Evolutionary conservation across 2,113 vertebrate genomes (phyloP), one percentile per base, ranked within the genome.

Genomic region (Eclectus roratus): DNA sequence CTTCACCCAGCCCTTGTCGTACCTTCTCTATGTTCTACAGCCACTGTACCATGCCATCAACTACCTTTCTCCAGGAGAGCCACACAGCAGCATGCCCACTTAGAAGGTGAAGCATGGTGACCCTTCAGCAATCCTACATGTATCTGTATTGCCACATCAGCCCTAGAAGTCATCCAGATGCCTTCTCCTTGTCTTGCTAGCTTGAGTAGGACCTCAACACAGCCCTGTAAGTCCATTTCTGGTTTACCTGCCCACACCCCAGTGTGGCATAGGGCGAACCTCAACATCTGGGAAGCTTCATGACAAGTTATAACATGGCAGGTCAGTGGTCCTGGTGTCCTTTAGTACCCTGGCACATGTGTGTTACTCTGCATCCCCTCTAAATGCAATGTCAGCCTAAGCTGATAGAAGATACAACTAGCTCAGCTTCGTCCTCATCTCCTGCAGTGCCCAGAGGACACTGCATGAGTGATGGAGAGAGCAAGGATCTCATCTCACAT

Each of bases 11-110:
- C 79, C 63, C 79, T 78, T 31, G 25, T 41, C 6, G 1, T 64
- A 69, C 21, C 65, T 80, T 15, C 88, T 37, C 47, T 28, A 2
- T 23, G 49, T 31, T 37, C 66, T 60, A n/a, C 52, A 68, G 86
- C 60, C 43, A 60, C 74, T 2, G 2, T 14, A 31, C 77, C 73
- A 2, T 3, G 35, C 85, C 64, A 29, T 0, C 1, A 0, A 7
- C 39, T 39, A 50, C 76, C 47, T 9, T 24, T 25, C 35, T 19
- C 53, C 27, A 5, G 0, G 7, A 2, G 35, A 80, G 25, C n/a
- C 37, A 37, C 63, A 7, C 6, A 17, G 3, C 53, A 12, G 69
- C 68, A 28, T 10, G 56, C 46, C 46, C 70, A 13, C 43, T 27
- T 13, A 52, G 7, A 10, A 63, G 35, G 16, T 31, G 77, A 89